Base-by-base conservation (phyloP, 2,888 invertebrate genomes). In the Meteorus cinctellus region DNA sequence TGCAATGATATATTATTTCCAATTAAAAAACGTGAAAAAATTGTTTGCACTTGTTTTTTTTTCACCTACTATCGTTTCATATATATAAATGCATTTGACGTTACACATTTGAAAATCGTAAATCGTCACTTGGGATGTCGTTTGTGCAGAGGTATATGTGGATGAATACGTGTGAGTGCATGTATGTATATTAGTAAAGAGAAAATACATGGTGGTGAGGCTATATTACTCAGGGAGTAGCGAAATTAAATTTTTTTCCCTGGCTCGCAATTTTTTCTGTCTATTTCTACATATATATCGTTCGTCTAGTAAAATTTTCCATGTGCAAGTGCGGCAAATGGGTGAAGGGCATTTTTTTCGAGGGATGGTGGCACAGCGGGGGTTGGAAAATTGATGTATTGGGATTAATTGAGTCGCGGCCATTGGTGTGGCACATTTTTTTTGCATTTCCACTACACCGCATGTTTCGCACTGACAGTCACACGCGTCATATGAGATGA, bases 321-420 rank as follows among this genome's bases (percentile, higher is more conserved):
- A 41, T 67, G n/a, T 67, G 41, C 24, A 14, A 31, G 31, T 63
- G 27, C 34, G 63, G 63, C 29, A 63, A 63, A 63, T 63, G 63
- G 63, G 34, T 62, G 24, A 62, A 63, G 34, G 63, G 19, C 31
- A 19, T 19, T 55, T 55, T 55, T 19, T 55, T 24, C 6, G 6
- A 5, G 55, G 55, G 19, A 16, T 16, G 24, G 55, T 19, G 55
- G 55, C 6, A 4, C n/a, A 19, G 4, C 1, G 55, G 19, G 55
- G 19, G 41, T 59, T 31, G 14, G 31, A 63, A 63, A 63, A 63
- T 63, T 63, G 48, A 69, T 69, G 45, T 19, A 69, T 51, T 41
- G 24, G 34, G 55, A 69, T 69, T 51, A 69, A 51, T 69, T 51
- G 69, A 69, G 69, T 51, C 45, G 14, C 27, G 34, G 63, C 63